Evolutionary conservation across 2,888 invertebrate species (phyloP).

Genomic region (Tetrapedia diversipes): DNA sequence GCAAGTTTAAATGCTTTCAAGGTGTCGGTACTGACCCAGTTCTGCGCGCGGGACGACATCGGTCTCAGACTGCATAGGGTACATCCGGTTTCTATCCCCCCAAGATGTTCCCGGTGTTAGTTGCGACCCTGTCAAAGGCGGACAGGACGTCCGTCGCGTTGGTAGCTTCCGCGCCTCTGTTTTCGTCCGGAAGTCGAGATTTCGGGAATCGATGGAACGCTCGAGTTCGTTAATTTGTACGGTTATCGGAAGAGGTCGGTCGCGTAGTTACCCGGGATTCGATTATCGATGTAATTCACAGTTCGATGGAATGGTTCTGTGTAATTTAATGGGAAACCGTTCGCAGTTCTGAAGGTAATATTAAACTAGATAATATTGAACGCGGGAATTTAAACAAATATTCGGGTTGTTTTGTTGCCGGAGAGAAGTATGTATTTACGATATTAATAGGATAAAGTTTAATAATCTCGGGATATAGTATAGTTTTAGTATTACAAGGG

Average conservation of each 20-base stretch:
- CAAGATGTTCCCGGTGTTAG: constrained; percentile 25
- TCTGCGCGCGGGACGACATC: constrained; percentile 46
- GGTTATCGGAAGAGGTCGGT: too few relatives aligned
- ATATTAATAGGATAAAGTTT: too few relatives aligned
- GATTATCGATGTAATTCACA: not conserved
- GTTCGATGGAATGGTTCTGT: too few relatives aligned
- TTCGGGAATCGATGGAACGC: not conserved
- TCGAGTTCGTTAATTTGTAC: not conserved
- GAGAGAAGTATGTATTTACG: too few relatives aligned
- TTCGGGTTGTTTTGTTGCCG: too few relatives aligned
- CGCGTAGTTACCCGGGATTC: not conserved
- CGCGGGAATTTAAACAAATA: too few relatives aligned
- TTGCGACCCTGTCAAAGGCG: not conserved
- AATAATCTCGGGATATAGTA: too few relatives aligned
- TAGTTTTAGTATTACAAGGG: too few relatives aligned
- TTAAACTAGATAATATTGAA: too few relatives aligned
- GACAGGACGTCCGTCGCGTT: not conserved
- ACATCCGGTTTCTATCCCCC: constrained; percentile 52
- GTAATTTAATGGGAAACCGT: too few relatives aligned
- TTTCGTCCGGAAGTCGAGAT: not conserved
- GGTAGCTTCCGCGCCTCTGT: not conserved
- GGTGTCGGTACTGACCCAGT: constrained; percentile 68
- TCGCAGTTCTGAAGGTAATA: too few relatives aligned
- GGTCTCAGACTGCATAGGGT: constrained; percentile 42
- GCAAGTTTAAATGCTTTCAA: constrained; percentile 69